Conservation (phyloP, 2,888 invertebrate species). For the Drosophila lutescens region DNA sequence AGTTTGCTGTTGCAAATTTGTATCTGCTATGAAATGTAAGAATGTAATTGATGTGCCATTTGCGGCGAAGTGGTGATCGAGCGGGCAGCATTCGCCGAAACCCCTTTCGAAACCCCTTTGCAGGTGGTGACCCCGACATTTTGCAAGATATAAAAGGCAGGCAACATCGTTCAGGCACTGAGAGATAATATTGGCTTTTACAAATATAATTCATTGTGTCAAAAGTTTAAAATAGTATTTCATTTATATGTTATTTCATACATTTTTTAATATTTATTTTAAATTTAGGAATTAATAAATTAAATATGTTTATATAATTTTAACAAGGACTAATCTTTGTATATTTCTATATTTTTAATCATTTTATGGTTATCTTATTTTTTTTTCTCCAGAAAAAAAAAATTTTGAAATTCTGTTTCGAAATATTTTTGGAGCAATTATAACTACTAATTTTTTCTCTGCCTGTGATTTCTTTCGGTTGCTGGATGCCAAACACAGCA, state of each 20-base stretch:
- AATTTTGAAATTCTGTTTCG: too few species aligned
- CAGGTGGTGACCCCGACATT: constrained; percentile 33
- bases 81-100: constrained; percentile 10
- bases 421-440: too few species aligned
- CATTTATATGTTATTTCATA: too few species aligned
- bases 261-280: too few species aligned
- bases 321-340: too few species aligned
- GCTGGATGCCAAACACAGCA: constrained; percentile 36
- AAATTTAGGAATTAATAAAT: too few species aligned
- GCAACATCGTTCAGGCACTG: neutral
- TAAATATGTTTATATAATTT: too few species aligned
- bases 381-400: too few species aligned
- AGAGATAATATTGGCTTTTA: neutral
- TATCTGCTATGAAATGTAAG: constrained; percentile 48
- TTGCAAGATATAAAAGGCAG: constrained; percentile 8
- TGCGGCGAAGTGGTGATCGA: constrained; percentile 51
- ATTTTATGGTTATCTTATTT: too few species aligned
- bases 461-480: constrained; percentile 15
- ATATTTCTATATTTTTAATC: too few species aligned
- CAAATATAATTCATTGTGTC: too few species aligned
- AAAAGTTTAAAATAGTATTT: too few species aligned
- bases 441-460: neutral
- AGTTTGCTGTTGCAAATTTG: constrained; percentile 53
- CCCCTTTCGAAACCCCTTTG: constrained; percentile 6
- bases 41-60: constrained; percentile 76